Conservation (phyloP, 2,797 vertebrate species). For the Etheostoma perlongum region DNA sequence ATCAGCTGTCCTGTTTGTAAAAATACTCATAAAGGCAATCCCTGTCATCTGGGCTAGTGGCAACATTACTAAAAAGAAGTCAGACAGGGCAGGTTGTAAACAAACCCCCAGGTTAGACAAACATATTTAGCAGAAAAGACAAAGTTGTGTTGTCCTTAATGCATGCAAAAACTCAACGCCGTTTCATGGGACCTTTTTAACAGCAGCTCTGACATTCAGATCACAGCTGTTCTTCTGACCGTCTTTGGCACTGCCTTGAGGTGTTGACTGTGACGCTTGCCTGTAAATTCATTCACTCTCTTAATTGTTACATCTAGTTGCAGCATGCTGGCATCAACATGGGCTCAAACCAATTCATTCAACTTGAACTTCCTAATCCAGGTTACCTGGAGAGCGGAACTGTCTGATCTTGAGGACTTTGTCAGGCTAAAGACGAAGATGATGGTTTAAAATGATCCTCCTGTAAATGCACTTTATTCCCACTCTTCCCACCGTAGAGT, state of each 20-base stretch:
- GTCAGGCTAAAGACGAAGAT: slow-evolving; percentile 3
- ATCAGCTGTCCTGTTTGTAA: too few species aligned
- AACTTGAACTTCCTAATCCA: too few species aligned
- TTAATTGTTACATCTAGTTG: neutral
- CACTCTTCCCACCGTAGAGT: neutral
- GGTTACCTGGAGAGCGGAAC: too few species aligned
- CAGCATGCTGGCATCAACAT: neutral
- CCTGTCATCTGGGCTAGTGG: too few species aligned
- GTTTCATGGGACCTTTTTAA: slow-evolving; percentile 34
- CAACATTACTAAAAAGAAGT: too few species aligned
- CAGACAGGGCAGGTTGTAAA: neutral
- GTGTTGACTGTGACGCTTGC: neutral
- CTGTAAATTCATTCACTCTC: neutral
- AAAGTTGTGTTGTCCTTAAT: neutral
- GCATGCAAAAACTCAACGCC: neutral
- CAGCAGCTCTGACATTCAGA: neutral
- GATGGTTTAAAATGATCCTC: slow-evolving; percentile 10
- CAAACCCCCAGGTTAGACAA: neutral
- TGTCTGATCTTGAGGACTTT: neutral
- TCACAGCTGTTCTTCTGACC: neutral
- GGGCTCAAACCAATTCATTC: neutral
- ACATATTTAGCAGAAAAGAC: neutral
- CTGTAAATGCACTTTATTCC: slow-evolving; percentile 65
- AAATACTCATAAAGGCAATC: too few species aligned
- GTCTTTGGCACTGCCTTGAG: neutral